Base-by-base conservation (phyloP, 2,113 vertebrate genomes). In the Vulpes vulpes region DNA sequence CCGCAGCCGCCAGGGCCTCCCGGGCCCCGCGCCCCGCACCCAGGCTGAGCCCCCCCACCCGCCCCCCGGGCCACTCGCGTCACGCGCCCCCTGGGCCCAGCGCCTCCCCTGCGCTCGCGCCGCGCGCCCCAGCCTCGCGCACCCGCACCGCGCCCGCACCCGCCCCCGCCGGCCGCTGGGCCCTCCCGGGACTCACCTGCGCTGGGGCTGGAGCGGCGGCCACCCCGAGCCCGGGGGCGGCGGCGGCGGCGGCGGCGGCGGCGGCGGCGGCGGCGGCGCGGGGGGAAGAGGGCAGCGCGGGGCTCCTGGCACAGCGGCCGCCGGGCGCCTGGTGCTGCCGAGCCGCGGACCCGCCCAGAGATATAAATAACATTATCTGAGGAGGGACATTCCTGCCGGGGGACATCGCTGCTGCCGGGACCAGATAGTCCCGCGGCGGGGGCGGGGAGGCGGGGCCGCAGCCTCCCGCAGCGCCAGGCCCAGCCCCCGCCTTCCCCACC, bases 321-420 rank as follows among this genome's bases (percentile, higher is more conserved):
- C 97, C 92, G 96, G 97, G 97, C 97, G 98, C 97, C 97, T 98
- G 98, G 98, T 98, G 97, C 98, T 97, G 97, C 98, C 91, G 97
- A 98, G 97, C 96, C 98, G 93, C 98, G 97, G 98, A 98, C 98
- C 98, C 98, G 96, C 98, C 97, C 98, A 96, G 98, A 97, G 98
- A 98, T 99, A 99, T 99, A 99, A 99, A 99, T 99, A 99, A 98
- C 98, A 99, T 99, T 99, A 99, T 99, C 99, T 98, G 98, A 98
- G 98, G 98, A 99, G 98, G 98, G 98, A 98, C 98, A 99, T 99
- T 99, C 99, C 98, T 99, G 98, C 98, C 96, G 97, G 97, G 98
- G 98, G 98, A 98, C 98, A 98, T 98, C 98, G 97, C 98, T 97
- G 98, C 98, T 98, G 98, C 98, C 98, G 97, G 98, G 98, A 98